A percentile compares a stretch with the other conserved stretches of the same genome.
phyloP scores from a whole-genome alignment of 2,797 vertebrate genomes.

The Chelon auratus region DNA sequence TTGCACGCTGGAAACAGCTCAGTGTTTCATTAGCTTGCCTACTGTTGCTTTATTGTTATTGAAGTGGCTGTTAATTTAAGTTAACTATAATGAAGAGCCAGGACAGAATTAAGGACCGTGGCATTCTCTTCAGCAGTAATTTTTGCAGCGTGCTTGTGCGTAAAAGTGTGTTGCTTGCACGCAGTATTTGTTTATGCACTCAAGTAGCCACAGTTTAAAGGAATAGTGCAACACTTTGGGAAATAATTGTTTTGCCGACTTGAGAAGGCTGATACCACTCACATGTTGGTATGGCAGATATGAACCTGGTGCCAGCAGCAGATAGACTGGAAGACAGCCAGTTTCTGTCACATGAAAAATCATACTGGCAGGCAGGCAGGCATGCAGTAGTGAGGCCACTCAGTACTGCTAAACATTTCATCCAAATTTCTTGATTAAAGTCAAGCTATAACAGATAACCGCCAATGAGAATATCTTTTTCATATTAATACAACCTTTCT shows the following conservation, averaged over 20 bases:
- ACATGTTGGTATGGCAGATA: not conserved
- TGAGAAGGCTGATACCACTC: not conserved
- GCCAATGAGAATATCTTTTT: not conserved
- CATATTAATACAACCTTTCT: not conserved
- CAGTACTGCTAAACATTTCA: no score
- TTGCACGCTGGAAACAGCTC: slow-evolving; percentile 71
- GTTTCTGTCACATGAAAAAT: not conserved
- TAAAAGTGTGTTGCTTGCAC: slow-evolving; percentile 1
- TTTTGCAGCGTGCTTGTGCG: slow-evolving; percentile 1
- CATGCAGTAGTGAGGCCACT: not conserved
- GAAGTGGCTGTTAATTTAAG: slow-evolving; percentile 75
- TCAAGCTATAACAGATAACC: not conserved
- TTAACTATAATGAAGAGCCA: slow-evolving; percentile 73
- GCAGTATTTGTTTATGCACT: slow-evolving; percentile 9
- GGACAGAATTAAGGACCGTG: slow-evolving; percentile 30
- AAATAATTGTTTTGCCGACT: not conserved
- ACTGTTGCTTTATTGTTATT: slow-evolving; percentile 75
- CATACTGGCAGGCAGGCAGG: not conserved
- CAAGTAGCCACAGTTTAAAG: not conserved
- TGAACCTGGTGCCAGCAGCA: not conserved
- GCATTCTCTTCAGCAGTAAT: slow-evolving; percentile 38
- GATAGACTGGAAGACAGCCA: not conserved
- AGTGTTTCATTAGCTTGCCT: slow-evolving; percentile 74
- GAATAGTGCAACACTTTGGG: not conserved
- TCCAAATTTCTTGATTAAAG: not conserved